Conservation (phyloP, 2,888 invertebrate genomes). For the Lochmaea capreae region DNA sequence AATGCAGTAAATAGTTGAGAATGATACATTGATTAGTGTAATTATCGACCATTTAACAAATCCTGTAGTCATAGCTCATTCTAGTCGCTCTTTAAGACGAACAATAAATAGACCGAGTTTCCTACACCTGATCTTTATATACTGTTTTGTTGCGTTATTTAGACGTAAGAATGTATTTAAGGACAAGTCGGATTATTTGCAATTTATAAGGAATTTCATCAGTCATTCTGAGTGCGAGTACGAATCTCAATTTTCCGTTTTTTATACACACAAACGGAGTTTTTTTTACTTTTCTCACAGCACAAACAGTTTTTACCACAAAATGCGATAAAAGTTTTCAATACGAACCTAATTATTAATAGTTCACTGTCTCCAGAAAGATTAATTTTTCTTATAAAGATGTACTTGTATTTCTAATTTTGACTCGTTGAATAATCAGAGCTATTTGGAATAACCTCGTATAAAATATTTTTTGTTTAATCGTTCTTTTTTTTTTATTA, state of each 20-base stretch:
- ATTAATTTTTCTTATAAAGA: too few relatives aligned
- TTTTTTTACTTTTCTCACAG: constrained; percentile 15
- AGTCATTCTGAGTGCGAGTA: constrained; percentile 40
- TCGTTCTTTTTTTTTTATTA: too few relatives aligned
- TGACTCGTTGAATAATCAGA: too few relatives aligned
- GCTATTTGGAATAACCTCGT: too few relatives aligned
- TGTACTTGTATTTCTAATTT: too few relatives aligned
- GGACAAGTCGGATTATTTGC: constrained; percentile 40
- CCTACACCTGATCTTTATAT: constrained; percentile 51
- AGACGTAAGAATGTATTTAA: constrained; percentile 44
- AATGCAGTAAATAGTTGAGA: constrained; percentile 62
- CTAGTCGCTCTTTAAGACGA: constrained; percentile 51
- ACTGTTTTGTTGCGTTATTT: constrained; percentile 45
- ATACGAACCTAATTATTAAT: too few relatives aligned
- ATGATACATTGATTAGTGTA: constrained; percentile 59
- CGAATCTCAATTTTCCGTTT: constrained; percentile 43
- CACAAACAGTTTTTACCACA: too few relatives aligned
- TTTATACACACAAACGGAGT: background rate
- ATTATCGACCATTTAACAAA: constrained; percentile 61
- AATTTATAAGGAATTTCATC: constrained; percentile 44
- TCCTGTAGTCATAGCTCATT: constrained; percentile 54
- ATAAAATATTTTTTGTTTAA: too few relatives aligned
- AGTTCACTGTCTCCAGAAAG: too few relatives aligned
- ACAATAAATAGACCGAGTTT: constrained; percentile 58
- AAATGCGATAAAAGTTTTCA: too few relatives aligned